Conservation (phyloP, 2,113 vertebrate species). For the Hippotragus niger region DNA sequence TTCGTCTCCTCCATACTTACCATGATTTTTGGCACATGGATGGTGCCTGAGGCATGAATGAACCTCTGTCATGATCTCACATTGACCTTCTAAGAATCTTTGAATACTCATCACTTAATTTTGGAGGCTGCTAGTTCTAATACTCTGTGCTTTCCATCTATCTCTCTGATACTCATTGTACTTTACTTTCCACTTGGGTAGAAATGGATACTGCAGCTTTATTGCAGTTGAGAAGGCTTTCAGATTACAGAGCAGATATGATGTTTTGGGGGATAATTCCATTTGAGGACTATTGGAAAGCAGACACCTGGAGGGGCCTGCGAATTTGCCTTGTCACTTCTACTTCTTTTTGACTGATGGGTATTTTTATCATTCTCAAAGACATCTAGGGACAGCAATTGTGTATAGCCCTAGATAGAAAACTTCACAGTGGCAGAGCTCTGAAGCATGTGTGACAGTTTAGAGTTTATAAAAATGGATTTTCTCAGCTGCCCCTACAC, state of each 20-base stretch:
- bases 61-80: not conserved
- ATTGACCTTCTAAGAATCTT: not conserved
- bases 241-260: not conserved
- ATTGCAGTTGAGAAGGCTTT: not conserved
- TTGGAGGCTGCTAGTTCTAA: not conserved
- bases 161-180: not conserved
- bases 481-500: not conserved
- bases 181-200: not conserved
- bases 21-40: not conserved
- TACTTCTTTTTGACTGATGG: slow-evolving; percentile 23
- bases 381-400: not conserved
- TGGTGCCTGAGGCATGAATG: not conserved
- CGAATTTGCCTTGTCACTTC: slow-evolving; percentile 31
- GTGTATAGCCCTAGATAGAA: not conserved
- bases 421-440: not conserved
- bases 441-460: not conserved
- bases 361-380: slow-evolving; percentile 21
- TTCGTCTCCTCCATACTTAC: not conserved
- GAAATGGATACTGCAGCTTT: not conserved
- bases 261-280: not conserved
- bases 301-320: not conserved
- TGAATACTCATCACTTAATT: not conserved
- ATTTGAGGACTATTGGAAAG: not conserved
- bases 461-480: not conserved
- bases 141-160: not conserved